phyloP scores from a whole-genome alignment of 2,797 vertebrate genomes.

The Pteropus rufus region DNA sequence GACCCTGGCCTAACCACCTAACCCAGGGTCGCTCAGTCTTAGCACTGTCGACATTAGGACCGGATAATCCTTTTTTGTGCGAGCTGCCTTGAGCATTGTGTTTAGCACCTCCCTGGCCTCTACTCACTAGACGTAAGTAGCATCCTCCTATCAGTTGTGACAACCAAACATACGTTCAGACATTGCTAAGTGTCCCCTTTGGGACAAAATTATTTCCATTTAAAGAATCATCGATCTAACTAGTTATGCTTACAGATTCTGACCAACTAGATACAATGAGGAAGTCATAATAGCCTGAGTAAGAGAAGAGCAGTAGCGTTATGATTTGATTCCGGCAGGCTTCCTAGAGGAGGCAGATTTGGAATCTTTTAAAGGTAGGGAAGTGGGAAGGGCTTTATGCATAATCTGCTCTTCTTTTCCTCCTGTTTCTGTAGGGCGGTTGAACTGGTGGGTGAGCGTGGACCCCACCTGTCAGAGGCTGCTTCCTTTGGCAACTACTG shows the following conservation, averaged over 20 bases:
- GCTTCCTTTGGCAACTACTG: slow-evolving; percentile 95
- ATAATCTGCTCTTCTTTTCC: slow-evolving; percentile 26
- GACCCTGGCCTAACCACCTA: not conserved
- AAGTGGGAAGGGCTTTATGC: not conserved
- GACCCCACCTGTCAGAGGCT: slow-evolving; percentile 93
- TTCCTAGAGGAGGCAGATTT: not conserved
- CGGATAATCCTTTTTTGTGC: not conserved
- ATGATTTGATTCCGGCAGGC: not conserved
- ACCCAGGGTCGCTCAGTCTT: not conserved
- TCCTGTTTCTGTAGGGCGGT: slow-evolving; percentile 84
- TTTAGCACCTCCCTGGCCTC: not conserved
- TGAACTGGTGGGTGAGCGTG: slow-evolving; percentile 97
- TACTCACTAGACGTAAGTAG: not conserved
- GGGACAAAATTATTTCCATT: not conserved
- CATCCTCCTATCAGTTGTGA: not conserved
- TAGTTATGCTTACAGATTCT: not conserved
- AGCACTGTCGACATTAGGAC: not conserved
- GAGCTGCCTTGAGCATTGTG: not conserved
- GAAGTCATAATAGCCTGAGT: not conserved
- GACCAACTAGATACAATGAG: not conserved
- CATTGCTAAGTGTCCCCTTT: not conserved
- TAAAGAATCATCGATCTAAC: not conserved
- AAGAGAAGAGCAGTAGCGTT: not conserved
- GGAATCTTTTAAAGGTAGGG: not conserved
- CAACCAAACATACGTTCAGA: not conserved